Conservation (phyloP, 2,113 vertebrate species). For the Lethenteron camtschaticum region DNA sequence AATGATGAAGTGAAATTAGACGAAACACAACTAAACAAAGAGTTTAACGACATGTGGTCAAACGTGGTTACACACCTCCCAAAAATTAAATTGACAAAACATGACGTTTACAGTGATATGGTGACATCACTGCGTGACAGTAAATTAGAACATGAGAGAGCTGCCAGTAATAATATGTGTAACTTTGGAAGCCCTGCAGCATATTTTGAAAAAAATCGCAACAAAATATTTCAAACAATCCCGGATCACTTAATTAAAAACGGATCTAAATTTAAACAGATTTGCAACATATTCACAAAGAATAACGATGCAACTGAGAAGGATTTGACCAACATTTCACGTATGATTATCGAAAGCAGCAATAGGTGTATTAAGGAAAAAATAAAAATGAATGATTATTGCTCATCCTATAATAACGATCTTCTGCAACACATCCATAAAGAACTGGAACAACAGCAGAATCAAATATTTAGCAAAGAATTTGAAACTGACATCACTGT, state of each 20-base stretch:
- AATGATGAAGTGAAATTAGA: background rate
- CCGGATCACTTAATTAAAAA: background rate
- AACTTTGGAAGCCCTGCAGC: background rate
- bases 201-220: background rate
- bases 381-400: conserved; percentile 1
- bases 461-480: background rate
- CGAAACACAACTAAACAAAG: background rate
- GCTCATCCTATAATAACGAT: conserved; percentile 5
- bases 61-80: background rate
- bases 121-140: background rate
- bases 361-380: background rate
- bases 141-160: background rate
- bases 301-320: background rate
- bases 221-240: background rate
- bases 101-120: background rate
- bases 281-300: background rate
- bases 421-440: background rate
- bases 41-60: conserved; percentile 9
- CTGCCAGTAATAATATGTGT: background rate
- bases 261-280: background rate
- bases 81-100: background rate
- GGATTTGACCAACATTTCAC: background rate
- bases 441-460: background rate
- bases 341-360: background rate
- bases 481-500: conserved; percentile 4